Base-by-base conservation (phyloP, 1,140 invertebrate species). In the Neomicropteryx cornuta region DNA sequence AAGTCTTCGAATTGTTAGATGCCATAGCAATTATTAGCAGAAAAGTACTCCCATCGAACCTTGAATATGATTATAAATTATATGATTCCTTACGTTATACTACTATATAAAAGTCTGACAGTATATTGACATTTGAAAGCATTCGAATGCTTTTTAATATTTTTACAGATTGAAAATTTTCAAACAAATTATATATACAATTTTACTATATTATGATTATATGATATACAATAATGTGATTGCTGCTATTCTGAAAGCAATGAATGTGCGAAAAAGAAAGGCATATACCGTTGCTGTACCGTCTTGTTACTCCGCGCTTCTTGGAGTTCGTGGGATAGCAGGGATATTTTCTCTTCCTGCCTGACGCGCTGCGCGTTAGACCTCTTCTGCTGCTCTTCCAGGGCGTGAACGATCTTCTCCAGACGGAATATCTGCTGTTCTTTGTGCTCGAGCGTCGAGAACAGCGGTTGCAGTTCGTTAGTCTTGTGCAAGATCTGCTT, bases 321-420 rank as follows among this genome's bases (percentile, higher is more conserved):
- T 11, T 21, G 1, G 5, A 62, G 47, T 39, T 72, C 68, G 10
- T 73, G 46, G 44, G 77, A 71, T 11, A 79, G 55, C 5, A 68
- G 49, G 0, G 72, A 73, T 18, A 79, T 78, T 24, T 71, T 73
- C 24, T 68, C 67, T 43, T 78, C 75, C 23, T 77, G 64, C 4
- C 74, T 64, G 6, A 71, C 74, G 2, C 76, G 65, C 24, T 75
- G 66, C 33, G 63, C 67, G 40, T 77, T 71, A 3, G 66, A 62
- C n/a, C 68, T 61, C 3, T 66, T 56, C 31, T 77, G 71, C 41
- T 76, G 74, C 30, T 76, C 73, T 41, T 73, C 73, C 46, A 79
- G 52, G 27, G 73, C 56, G 35, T 72, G 60, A 4, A 79, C 71
- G 4, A 71, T 61, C 42, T 76, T 72, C 41, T 77, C 73, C 35